Base-by-base conservation (phyloP, 2,888 invertebrate genomes). In the Eristalinus sepulchralis region DNA sequence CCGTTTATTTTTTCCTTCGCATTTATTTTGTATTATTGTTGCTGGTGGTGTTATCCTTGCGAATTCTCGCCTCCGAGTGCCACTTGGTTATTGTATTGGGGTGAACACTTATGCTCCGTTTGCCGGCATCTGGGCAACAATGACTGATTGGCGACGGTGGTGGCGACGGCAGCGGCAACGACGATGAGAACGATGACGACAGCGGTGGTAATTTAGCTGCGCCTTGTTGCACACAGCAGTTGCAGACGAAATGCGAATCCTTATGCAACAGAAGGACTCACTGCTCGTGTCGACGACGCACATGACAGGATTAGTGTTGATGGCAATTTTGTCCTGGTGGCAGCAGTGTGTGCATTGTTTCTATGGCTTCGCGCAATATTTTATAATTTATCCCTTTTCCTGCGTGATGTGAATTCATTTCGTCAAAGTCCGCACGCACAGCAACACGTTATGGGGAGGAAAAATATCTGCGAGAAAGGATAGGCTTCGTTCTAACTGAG, bases 211-310 rank as follows among this genome's bases (percentile, higher is more conserved):
- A 86, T 82, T 86, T 86, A 83, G 83, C 75, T 83, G 86, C 78
- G 86, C 86, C 86, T 86, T 86, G 86, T 86, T 86, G 86, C 86
- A 77, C 83, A 86, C 83, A 83, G 75, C 86, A 83, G 83, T 86
- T 86, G 83, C 83, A 66, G 62, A 55, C 13, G 57, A 63, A 73
- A 34, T 75, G 63, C 66, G 67, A 79, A 75, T 83, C 66, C 78
- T 75, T 66, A 72, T 17, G 17, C 47, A 17, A 17, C 47, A 47
- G 1, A n/a, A n/a, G 47, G 47, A 47, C 47, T 47, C 17, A n/a
- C 2, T 17, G 47, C n/a, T 4, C 8, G 47, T 5, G 27, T 27
- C 17, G 47, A 8, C n/a, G n/a, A n/a, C n/a, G n/a, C 17, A 70
- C 71, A 64, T 39, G 83, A 64, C 68, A 22, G 64, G 85, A 76